Evolutionary conservation across 2,888 invertebrate species (phyloP).

Genomic region (Scaptodrosophila latifasciaeformis): DNA sequence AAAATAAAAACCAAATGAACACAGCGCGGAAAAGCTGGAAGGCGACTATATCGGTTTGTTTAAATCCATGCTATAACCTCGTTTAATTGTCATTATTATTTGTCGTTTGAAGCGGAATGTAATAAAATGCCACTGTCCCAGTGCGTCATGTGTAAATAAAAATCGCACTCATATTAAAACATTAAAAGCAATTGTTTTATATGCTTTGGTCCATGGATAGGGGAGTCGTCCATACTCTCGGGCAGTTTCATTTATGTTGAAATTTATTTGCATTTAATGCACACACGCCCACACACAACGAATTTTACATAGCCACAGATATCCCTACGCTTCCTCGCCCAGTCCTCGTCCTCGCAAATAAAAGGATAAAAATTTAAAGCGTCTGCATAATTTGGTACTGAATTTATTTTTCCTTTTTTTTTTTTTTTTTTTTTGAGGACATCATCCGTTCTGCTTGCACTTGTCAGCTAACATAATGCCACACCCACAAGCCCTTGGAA

Average conservation of each 20-base stretch:
- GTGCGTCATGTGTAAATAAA: constrained; percentile 26
- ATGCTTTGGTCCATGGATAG: not conserved
- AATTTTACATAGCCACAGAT: too few relatives aligned
- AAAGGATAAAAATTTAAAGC: constrained; percentile 38
- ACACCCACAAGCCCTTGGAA: too few relatives aligned
- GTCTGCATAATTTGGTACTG: constrained; percentile 14
- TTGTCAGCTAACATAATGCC: not conserved
- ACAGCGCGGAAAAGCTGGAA: not conserved
- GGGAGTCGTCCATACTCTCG: not conserved
- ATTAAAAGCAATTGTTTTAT: constrained; percentile 41
- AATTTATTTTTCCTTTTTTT: not conserved
- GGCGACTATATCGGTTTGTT: not conserved
- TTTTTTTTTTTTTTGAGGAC: not conserved
- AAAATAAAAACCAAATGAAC: constrained; percentile 14
- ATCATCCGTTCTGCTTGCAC: not conserved
- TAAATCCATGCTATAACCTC: constrained; percentile 23
- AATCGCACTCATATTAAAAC: constrained; percentile 39
- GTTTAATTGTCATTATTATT: constrained; percentile 55
- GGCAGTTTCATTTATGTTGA: constrained; percentile 36
- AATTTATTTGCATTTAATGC: constrained; percentile 53
- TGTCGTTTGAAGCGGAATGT: constrained; percentile 15
- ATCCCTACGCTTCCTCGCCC: not conserved
- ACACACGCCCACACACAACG: not conserved
- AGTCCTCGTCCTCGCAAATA: too few relatives aligned
- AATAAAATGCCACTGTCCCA: constrained; percentile 41